Percentiles rank a stretch among this genome's conserved stretches.
These are phyloP conservation scores for Zaprionus obscuricornis DNA, from an alignment of 2,888 invertebrate species.

Conservation along the genomic window DNA sequence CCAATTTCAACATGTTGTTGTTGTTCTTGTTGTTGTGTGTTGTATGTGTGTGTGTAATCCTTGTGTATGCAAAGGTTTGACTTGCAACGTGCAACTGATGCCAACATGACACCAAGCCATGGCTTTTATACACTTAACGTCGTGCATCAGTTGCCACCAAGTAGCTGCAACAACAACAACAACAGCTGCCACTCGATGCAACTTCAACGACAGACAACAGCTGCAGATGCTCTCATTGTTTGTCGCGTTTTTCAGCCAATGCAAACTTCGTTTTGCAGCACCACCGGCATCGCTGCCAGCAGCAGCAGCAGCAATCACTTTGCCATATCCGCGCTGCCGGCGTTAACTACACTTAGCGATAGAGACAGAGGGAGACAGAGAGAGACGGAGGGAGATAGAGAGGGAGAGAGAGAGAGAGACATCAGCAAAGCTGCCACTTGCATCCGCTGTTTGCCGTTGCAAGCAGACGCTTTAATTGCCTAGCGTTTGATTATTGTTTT, in stretches of 20 bases:
- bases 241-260: conserved; percentile 54
- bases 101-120: conserved; percentile 57
- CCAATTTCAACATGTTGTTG: conserved; percentile 68
- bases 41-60: conserved; percentile 38
- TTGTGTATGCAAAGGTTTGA: conserved; percentile 21
- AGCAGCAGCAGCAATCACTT: conserved; percentile 13
- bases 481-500: conserved; percentile 36
- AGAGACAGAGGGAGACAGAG: not conserved
- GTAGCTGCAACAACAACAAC: conserved; percentile 32
- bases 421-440: conserved; percentile 40
- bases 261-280: conserved; percentile 9
- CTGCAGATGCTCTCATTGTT: conserved; percentile 76
- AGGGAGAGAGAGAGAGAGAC: not conserved
- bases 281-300: conserved; percentile 7
- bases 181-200: conserved; percentile 31
- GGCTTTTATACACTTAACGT: conserved; percentile 79
- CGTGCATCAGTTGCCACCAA: conserved; percentile 45
- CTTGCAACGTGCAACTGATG: conserved; percentile 77
- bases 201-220: conserved; percentile 29
- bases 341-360: conserved; percentile 31
- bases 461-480: conserved; percentile 55
- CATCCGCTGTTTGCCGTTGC: conserved; percentile 57
- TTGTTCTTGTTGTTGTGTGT: conserved; percentile 26
- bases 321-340: conserved; percentile 67
- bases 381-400: too few species aligned